Base-by-base conservation (phyloP, 2,888 invertebrate genomes). In the Ischnura elegans region DNA sequence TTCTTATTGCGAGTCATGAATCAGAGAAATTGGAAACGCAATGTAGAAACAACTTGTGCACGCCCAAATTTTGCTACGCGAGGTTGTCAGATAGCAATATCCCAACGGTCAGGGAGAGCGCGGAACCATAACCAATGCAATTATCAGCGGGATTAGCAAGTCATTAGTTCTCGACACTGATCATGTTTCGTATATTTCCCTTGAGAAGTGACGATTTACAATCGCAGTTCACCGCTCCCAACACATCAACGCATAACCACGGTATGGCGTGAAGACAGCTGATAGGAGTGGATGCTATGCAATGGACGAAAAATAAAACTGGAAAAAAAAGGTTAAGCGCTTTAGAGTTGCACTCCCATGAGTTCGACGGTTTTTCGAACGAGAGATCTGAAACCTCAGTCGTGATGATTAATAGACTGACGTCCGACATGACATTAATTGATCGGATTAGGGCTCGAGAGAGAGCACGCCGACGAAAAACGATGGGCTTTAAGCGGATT, bases 351-450 rank as follows among this genome's bases (percentile, higher is more conserved):
- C 36, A 76, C n/a, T n/a, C n/a, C n/a, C n/a, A n/a, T n/a, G n/a
- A n/a, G 76, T 76, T 36, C 29, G 76, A 76, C 29, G 76, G 76
- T 25, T 25, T 76, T 76, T 36, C 76, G 36, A 76, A 0, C 36
- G 76, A 76, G 76, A 13, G 76, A 76, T 76, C 76, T 13, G 76
- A 51, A 61, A 76, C 76, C 76, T 76, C 76, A 16, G 76, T 36
- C 1, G 76, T 76, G 76, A 76, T 76, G 76, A 76, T 76, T 76
- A 76, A 76, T 76, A 76, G 76, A 36, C 36, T 29, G 76, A 76
- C 36, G 76, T 76, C 76, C 76, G 25, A 10, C 76, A 36, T 16
- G 36, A 16, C 36, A 36, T 76, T 76, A 76, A 76, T 76, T 76
- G 76, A 76, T 76, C 36, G 76, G 76, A 76, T 76, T 76, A 76